phyloP scores from a whole-genome alignment of 2,797 vertebrate genomes.

The Nasua narica region DNA sequence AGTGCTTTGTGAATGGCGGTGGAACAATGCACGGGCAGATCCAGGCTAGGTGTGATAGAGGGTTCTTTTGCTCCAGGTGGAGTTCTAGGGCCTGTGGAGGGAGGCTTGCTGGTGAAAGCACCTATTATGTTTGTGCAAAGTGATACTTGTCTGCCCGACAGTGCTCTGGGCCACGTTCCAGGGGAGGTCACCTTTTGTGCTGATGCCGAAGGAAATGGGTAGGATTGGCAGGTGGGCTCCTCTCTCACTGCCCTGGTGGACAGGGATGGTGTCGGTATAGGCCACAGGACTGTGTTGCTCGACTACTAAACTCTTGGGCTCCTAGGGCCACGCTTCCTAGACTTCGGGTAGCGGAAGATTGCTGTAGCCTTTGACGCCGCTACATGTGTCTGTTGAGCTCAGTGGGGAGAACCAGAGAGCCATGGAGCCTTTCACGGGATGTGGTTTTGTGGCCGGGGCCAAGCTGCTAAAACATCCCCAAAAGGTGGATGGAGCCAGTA shows the following conservation, averaged over 20 bases:
- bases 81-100: neutral
- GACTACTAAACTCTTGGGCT: neutral
- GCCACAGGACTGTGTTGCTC: neutral
- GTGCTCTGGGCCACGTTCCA: neutral
- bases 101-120: neutral
- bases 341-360: neutral
- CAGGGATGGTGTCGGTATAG: rapidly evolving
- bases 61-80: neutral
- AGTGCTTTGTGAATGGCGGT: neutral
- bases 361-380: neutral
- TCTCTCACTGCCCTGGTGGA: rapidly evolving
- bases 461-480: neutral
- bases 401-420: neutral
- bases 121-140: neutral
- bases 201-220: neutral
- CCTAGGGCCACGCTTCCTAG: neutral
- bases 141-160: neutral
- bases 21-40: neutral
- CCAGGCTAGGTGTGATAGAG: neutral
- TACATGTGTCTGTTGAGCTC: neutral
- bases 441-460: neutral
- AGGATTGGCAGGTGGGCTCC: neutral
- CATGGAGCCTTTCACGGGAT: neutral
- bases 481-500: neutral
- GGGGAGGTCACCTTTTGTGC: neutral